phyloP scores from a whole-genome alignment of 2,113 vertebrate species.

The Lipophrys pholis region DNA sequence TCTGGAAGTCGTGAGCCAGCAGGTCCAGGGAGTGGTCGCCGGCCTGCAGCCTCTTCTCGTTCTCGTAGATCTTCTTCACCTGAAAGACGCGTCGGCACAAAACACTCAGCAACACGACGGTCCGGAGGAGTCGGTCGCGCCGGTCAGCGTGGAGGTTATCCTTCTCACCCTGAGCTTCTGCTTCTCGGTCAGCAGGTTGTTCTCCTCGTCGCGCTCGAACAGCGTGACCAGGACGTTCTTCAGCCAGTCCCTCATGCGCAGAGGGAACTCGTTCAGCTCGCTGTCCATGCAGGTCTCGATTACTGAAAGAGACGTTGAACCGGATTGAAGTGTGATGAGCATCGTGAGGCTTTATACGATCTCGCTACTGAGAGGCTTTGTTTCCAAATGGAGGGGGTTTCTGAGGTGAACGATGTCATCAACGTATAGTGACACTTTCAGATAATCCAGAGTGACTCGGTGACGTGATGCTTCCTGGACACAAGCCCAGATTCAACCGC shows the following conservation, averaged over 20 bases:
- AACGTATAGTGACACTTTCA: too few species aligned
- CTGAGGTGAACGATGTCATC: too few species aligned
- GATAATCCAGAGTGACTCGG: too few species aligned
- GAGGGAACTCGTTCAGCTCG: constrained; percentile 95
- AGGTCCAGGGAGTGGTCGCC: constrained; percentile 95
- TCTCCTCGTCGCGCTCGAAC: constrained; percentile 93
- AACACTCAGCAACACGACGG: not conserved
- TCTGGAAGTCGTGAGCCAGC: constrained; percentile 95
- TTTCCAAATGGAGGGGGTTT: too few species aligned
- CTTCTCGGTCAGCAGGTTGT: constrained; percentile 97
- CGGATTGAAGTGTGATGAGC: too few species aligned
- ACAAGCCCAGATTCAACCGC: too few species aligned
- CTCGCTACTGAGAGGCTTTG: too few species aligned
- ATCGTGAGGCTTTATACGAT: too few species aligned
- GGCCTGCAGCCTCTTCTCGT: constrained; percentile 94
- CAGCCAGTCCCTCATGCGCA: constrained; percentile 99
- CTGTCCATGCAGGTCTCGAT: constrained; percentile 91
- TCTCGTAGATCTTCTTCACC: constrained; percentile 99
- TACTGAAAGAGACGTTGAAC: constrained; percentile 71
- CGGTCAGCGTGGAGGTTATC: not conserved
- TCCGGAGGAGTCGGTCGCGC: not conserved
- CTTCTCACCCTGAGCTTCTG: constrained; percentile 92
- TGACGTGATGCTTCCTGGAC: too few species aligned
- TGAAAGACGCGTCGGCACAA: constrained; percentile 51
- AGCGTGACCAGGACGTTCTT: constrained; percentile 98